phyloP scores from a whole-genome alignment of 2,797 vertebrate genomes.

The Amblyraja radiata region DNA sequence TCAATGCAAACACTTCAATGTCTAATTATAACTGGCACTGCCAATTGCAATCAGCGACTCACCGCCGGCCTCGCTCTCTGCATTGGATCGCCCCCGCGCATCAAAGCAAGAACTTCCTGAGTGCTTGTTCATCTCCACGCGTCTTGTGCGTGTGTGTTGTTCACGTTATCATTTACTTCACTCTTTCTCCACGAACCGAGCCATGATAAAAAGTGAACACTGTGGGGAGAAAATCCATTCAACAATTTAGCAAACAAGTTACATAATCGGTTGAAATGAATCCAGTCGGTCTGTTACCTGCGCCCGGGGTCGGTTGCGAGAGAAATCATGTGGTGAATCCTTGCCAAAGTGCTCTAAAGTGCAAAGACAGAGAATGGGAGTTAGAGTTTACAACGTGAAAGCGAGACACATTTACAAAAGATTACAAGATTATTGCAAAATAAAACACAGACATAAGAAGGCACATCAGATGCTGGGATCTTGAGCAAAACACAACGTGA shows the following conservation, averaged over 20 bases:
- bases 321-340: neutral
- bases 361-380: neutral
- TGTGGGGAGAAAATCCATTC: neutral
- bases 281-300: neutral
- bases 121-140: too few relatives aligned
- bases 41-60: neutral
- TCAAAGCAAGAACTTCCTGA: neutral
- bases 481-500: neutral
- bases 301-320: neutral
- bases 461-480: too few relatives aligned
- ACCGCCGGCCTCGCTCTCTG: neutral
- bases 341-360: neutral
- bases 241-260: neutral
- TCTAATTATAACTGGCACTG: constrained; percentile 9
- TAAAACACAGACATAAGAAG: too few relatives aligned
- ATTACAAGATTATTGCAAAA: too few relatives aligned
- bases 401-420: neutral
- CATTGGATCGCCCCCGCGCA: neutral
- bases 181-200: neutral
- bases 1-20: neutral
- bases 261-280: neutral
- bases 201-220: neutral
- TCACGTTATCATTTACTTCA: neutral
- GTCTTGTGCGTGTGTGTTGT: neutral
- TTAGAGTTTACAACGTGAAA: neutral